Evolutionary conservation across 2,113 vertebrate species (phyloP), one percentile per base, ranked within the genome.

Genomic region (Propithecus coquereli): DNA sequence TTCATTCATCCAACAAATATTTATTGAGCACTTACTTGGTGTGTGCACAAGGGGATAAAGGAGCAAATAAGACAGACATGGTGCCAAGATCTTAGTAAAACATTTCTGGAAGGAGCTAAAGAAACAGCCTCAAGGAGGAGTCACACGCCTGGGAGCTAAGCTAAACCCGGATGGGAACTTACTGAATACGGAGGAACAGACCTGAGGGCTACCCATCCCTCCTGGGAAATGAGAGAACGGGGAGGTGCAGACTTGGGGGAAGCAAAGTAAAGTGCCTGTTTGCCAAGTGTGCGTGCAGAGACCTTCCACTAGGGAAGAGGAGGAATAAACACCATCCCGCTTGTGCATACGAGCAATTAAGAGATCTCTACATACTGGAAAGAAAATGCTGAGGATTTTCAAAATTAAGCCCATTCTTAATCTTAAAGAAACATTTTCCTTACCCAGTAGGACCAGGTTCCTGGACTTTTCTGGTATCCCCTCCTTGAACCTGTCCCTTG

Each of bases 361-460:
- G 1, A n/a, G 34, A n/a, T 59, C 70, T 32, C 50, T 13, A 50
- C 12, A 50, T n/a, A 1, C 18, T 65, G 11, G 20, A 3, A 87
- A 79, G 63, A 32, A n/a, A 79, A 32, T 16, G 34, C 37, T 20
- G 52, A 52, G 45, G 34, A 40, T 54, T 52, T 34, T 92, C 86
- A 90, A 50, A 90, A 61, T 0, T 45, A 50, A 81, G 59, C 37
- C 61, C 13, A 71, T 32, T 47, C 27, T 54, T 12, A 63, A 65
- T 89, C 70, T 93, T 90, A 66, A 66, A 65, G 63, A 65, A 66
- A 34, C 32, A 61, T 11, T 61, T 61, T 76, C 16, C 92, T 97
- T 93, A 94, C 95, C 95, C 43, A 96, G 47, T 9, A 95, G 71
- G 93, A 95, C 93, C 76, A 95, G 57, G 63, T 84, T 95, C 84